Conservation (phyloP, 2,888 invertebrate genomes). For the Himalopsyche japonica region DNA sequence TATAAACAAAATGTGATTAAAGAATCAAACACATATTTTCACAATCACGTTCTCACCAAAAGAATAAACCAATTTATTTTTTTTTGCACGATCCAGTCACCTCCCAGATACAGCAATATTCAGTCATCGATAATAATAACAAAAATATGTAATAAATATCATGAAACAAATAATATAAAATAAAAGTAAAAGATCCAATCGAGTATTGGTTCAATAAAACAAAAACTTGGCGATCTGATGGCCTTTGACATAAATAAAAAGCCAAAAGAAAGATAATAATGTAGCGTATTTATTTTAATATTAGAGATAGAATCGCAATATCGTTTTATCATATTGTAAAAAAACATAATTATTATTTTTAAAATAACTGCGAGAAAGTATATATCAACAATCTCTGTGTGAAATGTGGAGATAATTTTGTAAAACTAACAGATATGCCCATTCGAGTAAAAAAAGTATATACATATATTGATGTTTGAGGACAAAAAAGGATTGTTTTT, state of each 20-base stretch:
- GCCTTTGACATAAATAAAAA: conserved; percentile 37
- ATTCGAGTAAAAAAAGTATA: neutral
- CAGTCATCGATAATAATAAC: neutral
- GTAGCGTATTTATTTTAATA: neutral
- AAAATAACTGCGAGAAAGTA: neutral
- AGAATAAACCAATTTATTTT: conserved; percentile 19
- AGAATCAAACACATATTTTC: neutral
- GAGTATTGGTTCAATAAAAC: conserved; percentile 28
- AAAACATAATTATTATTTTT: neutral
- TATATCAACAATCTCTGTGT: neutral
- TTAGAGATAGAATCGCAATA: neutral
- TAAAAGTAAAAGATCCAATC: conserved; percentile 25
- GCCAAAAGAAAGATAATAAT: neutral
- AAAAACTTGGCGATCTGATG: conserved; percentile 25
- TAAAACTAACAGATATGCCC: neutral
- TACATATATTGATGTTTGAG: neutral
- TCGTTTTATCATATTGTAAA: neutral
- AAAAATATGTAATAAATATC: neutral
- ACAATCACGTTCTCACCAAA: neutral
- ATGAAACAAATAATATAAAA: neutral
- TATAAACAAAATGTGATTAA: neutral
- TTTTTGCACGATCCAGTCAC: conserved; percentile 16
- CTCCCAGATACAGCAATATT: neutral
- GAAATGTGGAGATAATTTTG: neutral
- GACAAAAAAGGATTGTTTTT: too few species aligned